Percentiles rank a stretch among this genome's conserved stretches.
Evolutionary conservation across 2,888 invertebrate species (phyloP).

Genomic region (Andrena praecox): DNA sequence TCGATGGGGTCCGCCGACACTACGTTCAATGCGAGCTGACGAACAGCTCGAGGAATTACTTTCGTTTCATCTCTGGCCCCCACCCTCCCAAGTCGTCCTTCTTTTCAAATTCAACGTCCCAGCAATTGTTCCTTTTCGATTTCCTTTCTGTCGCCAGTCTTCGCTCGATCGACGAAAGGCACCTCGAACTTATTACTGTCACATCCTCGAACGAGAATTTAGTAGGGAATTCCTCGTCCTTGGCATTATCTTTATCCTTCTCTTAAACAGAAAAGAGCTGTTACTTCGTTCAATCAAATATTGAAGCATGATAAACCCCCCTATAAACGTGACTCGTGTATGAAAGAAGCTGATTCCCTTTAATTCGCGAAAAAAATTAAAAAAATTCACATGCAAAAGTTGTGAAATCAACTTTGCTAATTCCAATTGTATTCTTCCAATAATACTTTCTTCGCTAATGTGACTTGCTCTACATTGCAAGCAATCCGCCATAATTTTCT

Average conservation of each 20-base stretch:
- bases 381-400: no score
- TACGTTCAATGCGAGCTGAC: constrained; percentile 61
- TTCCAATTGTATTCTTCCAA: no score
- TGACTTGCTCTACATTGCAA: no score
- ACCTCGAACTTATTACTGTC: not conserved
- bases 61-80: constrained; percentile 59
- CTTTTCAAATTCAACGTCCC: constrained; percentile 36
- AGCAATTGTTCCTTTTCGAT: constrained; percentile 34
- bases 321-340: no score
- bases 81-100: not conserved
- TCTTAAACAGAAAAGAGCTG: not conserved
- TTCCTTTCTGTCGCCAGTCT: constrained; percentile 1
- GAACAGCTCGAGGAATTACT: constrained; percentile 66
- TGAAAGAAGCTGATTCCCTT: no score
- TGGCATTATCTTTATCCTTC: not conserved
- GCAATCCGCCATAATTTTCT: no score
- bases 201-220: not conserved
- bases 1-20: constrained; percentile 53
- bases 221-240: not conserved
- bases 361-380: no score
- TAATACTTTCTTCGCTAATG: no score
- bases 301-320: no score
- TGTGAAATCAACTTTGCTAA: no score
- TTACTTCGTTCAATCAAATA: not conserved
- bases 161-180: constrained; percentile 8